Conservation (phyloP, 2,113 vertebrate genomes). For the Isurus oxyrinchus region DNA sequence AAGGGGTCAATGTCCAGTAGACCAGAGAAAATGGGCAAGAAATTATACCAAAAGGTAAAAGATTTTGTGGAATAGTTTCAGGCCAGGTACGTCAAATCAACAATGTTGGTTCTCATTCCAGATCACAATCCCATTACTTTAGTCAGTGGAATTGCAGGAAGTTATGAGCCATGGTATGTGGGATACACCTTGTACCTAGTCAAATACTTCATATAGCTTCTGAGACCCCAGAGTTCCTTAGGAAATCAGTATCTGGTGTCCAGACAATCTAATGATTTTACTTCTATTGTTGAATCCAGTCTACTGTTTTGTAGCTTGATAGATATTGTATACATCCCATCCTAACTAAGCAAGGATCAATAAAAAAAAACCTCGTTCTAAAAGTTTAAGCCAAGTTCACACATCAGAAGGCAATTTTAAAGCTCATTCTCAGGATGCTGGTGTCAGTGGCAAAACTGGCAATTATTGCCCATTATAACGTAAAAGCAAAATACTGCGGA, state of each 20-base stretch:
- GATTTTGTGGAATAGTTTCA: background rate
- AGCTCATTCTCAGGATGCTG: too few relatives aligned
- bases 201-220: background rate
- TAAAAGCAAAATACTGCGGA: too few relatives aligned
- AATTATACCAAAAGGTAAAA: background rate
- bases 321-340: background rate
- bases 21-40: background rate
- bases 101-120: background rate
- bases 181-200: background rate
- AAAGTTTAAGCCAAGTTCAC: background rate
- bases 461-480: too few relatives aligned
- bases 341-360: background rate
- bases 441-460: too few relatives aligned
- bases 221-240: background rate
- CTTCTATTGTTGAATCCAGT: background rate
- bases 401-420: too few relatives aligned
- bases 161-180: background rate
- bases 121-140: background rate
- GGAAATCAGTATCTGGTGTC: background rate
- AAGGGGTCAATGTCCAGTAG: background rate
- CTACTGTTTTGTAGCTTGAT: background rate
- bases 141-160: background rate
- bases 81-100: too few relatives aligned
- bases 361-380: background rate
- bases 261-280: background rate